Conservation (phyloP, 2,888 invertebrate species). For the Caenorhabditis sp. region DNA sequence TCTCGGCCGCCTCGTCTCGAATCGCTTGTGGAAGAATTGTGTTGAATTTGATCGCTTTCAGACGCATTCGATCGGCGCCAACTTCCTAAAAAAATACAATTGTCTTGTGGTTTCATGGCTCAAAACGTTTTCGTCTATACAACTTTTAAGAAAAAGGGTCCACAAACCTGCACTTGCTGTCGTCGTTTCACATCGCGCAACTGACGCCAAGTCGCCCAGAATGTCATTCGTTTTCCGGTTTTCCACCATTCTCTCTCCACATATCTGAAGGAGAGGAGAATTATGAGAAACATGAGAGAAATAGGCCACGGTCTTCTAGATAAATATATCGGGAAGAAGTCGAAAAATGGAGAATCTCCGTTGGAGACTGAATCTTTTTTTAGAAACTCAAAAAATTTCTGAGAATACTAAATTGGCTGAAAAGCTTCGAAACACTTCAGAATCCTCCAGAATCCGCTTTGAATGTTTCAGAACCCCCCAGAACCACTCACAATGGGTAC, state of each 20-base stretch:
- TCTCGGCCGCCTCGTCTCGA: conserved; percentile 82
- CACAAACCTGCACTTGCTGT: conserved; percentile 58
- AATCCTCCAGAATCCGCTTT: too few relatives aligned
- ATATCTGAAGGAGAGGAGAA: conserved; percentile 59
- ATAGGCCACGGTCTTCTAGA: neutral
- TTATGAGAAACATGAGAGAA: neutral
- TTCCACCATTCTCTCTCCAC: conserved; percentile 83
- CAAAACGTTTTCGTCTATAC: neutral
- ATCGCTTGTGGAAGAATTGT: conserved; percentile 88
- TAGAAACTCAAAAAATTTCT: too few relatives aligned
- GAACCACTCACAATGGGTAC: conserved; percentile 64
- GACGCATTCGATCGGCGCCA: conserved; percentile 89
- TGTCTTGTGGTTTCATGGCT: neutral
- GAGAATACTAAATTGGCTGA: too few relatives aligned
- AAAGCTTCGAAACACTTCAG: too few relatives aligned
- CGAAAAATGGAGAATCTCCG: neutral
- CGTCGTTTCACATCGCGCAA: conserved; percentile 91
- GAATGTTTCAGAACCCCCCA: too few relatives aligned
- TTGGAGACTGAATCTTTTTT: too few relatives aligned
- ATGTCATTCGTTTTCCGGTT: conserved; percentile 81
- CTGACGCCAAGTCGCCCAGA: conserved; percentile 91
- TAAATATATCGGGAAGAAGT: neutral
- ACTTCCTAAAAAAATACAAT: conserved; percentile 83
- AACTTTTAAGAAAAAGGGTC: neutral
- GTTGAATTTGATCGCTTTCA: conserved; percentile 91